Conservation (phyloP, 2,113 vertebrate genomes). For the Taxidea taxus region DNA sequence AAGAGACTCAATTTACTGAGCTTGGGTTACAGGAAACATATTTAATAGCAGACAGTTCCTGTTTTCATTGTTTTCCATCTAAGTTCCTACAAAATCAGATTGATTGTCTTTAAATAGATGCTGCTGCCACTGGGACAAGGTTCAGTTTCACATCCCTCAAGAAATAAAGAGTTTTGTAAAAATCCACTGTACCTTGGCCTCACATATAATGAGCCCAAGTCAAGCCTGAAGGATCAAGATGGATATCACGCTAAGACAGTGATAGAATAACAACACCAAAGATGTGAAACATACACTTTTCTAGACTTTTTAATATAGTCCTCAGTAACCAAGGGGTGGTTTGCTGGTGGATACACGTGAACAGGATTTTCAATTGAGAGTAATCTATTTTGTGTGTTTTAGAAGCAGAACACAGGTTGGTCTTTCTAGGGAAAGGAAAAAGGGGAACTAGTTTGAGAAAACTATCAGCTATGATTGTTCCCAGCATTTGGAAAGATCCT, state of each 20-base stretch:
- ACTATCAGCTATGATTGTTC: background rate
- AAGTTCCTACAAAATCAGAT: constrained; percentile 68
- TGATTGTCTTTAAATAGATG: constrained; percentile 69
- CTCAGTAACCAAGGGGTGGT: background rate
- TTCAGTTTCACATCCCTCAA: constrained; percentile 68
- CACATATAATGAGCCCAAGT: constrained; percentile 45
- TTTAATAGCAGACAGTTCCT: constrained; percentile 72
- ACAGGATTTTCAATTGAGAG: constrained; percentile 40
- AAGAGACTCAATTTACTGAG: constrained; percentile 51
- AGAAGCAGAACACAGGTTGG: background rate
- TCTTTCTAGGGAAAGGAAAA: constrained; percentile 41
- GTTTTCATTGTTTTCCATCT: constrained; percentile 71
- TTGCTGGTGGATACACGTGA: background rate
- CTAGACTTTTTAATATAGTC: constrained; percentile 14
- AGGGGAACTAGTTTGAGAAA: constrained; percentile 43
- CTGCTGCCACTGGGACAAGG: constrained; percentile 35
- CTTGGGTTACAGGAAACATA: constrained; percentile 70
- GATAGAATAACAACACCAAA: constrained; percentile 12
- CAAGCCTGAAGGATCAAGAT: constrained; percentile 49
- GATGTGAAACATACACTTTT: constrained; percentile 24
- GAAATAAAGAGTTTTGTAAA: constrained; percentile 64
- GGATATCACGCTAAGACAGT: constrained; percentile 41
- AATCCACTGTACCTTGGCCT: constrained; percentile 49
- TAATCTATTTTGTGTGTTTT: constrained; percentile 24
- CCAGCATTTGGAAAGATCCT: background rate